A percentile compares a stretch with the other conserved stretches of the same genome.
These are phyloP conservation scores for Amitus sp. DNA, from an alignment of 2,888 invertebrate species.

Conservation along the genomic window DNA sequence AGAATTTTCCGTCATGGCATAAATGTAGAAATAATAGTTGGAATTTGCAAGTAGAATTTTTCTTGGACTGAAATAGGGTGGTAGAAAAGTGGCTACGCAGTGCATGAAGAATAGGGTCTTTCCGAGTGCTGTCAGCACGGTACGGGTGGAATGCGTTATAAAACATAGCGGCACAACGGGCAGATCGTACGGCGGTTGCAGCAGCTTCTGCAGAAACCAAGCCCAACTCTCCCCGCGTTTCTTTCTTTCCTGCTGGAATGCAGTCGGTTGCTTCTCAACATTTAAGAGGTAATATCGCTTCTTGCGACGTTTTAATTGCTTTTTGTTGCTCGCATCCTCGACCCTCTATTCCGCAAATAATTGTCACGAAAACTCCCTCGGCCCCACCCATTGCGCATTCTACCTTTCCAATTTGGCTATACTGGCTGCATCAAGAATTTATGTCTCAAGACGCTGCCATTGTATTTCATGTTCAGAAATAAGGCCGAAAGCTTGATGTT, in stretches of 20 bases:
- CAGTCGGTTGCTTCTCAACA: constrained; percentile 13
- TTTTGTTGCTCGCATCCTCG: constrained; percentile 20
- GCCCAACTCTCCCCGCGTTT: constrained; percentile 8
- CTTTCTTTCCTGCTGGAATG: constrained; percentile 21
- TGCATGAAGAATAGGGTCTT: constrained; percentile 32
- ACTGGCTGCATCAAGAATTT: not conserved
- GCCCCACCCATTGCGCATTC: constrained; percentile 14
- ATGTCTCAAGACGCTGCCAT: not conserved
- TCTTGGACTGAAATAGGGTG: constrained; percentile 5
- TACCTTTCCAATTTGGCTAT: constrained; percentile 13
- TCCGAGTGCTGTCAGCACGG: constrained; percentile 43
- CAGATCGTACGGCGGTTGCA: constrained; percentile 8
- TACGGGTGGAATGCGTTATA: constrained; percentile 42
- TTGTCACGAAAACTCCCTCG: constrained; percentile 11
- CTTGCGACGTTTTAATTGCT: constrained; percentile 47
- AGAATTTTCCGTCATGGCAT: not conserved
- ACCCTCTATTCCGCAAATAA: constrained; percentile 20
- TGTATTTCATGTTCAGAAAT: not conserved
- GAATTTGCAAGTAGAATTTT: constrained; percentile 3
- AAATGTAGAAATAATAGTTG: not conserved
- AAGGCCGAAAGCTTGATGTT: not conserved
- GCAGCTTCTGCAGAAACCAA: constrained; percentile 12
- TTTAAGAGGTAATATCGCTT: constrained; percentile 43
- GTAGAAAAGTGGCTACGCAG: constrained; percentile 16
- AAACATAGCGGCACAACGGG: constrained; percentile 29